Evolutionary conservation across 2,113 vertebrate genomes (phyloP), one percentile per base, ranked within the genome.

Genomic region (Genyomyrus donnyi): DNA sequence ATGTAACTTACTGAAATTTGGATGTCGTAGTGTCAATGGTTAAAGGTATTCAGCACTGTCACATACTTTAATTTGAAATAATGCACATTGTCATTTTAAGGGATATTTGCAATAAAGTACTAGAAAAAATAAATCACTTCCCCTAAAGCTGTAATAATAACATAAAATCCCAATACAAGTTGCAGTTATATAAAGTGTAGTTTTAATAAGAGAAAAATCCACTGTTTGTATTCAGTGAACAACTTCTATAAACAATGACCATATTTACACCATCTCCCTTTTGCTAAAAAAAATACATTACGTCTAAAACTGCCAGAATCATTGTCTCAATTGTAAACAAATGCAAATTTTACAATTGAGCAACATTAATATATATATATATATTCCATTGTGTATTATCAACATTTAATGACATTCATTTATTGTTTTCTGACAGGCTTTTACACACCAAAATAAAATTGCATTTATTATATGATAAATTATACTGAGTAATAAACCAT

Each of bases 121-220:
- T 42, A 80, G 74, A 42, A 80, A 80, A 42, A 42, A 80, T 42
- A 80, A 80, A 80, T 80, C 74, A 42, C 74, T 80, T 42, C 74
- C 66, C 74, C 74, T 80, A 80, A 80, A 80, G 74, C 74, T 42
- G 74, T 19, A 80, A 19, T 80, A 80, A 80, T 70, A 70, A 70
- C 11, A 70, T 70, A 70, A 70, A 70, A 70, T 70, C 27, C 8
- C 62, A 70, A 70, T 31, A 70, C 62, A 70, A 70, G 62, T 70
- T 3, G 3, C 27, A 70, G 62, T 70, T 70, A 70, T 70, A 70
- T 70, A 66, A n/a, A 70, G 62, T 31, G 74, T 39, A 80, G 35
- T 80, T 80, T 80, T 80, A 80, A 80, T 80, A 80, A 80, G 35
- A 35, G 35, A 42, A 15, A 80, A 80, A 80, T 35, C 35, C 35